A percentile compares a stretch with the other conserved stretches of the same genome.
Evolutionary conservation across 2,113 vertebrate species (phyloP).

Genomic region (Leuciscus idus): DNA sequence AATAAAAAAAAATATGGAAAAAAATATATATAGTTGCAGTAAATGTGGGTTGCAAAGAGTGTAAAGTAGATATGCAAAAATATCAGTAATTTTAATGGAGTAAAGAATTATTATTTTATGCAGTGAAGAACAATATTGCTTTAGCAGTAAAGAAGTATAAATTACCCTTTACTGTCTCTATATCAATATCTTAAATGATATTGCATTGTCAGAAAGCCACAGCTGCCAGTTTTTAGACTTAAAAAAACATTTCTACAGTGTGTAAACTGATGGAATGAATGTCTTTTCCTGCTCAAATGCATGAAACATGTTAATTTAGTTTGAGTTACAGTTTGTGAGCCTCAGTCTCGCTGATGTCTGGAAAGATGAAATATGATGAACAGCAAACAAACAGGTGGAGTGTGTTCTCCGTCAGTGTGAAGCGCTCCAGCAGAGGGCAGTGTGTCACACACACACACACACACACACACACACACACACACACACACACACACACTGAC

Average conservation of each 20-base stretch:
- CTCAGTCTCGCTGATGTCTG: not conserved
- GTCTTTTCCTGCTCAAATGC: not conserved
- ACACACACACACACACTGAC: not conserved
- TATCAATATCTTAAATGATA: not conserved
- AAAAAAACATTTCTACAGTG: not conserved
- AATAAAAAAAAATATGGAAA: too few relatives aligned
- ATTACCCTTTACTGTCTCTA: too few relatives aligned
- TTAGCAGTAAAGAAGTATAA: too few relatives aligned
- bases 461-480: not conserved
- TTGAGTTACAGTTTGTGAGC: not conserved
- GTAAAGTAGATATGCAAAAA: too few relatives aligned
- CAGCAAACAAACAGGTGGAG: not conserved
- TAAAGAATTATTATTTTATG: too few relatives aligned
- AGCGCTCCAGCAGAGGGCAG: constrained; percentile 18
- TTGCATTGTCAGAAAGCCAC: not conserved
- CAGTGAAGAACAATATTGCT: too few relatives aligned
- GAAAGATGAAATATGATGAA: constrained; percentile 3
- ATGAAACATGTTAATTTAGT: not conserved
- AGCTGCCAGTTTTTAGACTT: not conserved
- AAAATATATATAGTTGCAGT: too few relatives aligned
- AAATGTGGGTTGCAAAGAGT: too few relatives aligned
- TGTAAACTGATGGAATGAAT: not conserved
- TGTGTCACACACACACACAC: not conserved
- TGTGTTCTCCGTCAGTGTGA: not conserved
- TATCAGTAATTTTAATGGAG: too few relatives aligned